Percentiles rank a stretch among this genome's conserved stretches.
These are phyloP conservation scores for Metalampra italica DNA, from an alignment of 2,888 invertebrate species.

Conservation along the genomic window DNA sequence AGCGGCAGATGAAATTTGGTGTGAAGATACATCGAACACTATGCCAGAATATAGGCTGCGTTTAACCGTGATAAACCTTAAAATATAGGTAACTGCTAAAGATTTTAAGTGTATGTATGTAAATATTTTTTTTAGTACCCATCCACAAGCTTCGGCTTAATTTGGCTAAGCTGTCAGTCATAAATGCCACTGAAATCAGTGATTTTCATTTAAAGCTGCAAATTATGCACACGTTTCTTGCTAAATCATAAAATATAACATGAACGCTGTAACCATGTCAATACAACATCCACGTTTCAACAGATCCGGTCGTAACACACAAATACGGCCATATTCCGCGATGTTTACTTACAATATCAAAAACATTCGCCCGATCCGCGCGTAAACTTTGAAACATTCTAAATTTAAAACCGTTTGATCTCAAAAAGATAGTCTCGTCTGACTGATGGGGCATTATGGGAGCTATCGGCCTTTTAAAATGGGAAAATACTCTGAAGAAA, in stretches of 20 bases:
- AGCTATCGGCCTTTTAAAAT: neutral
- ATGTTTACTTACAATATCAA: conserved; percentile 59
- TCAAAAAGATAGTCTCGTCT: conserved; percentile 33
- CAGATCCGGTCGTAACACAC: conserved; percentile 37
- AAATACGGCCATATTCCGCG: conserved; percentile 20
- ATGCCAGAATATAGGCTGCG: no score
- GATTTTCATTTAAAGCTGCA: neutral
- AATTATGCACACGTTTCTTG: neutral
- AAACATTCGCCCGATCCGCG: conserved; percentile 49
- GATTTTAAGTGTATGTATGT: no score
- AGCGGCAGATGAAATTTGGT: no score
- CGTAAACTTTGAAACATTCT: conserved; percentile 49
- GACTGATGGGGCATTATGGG: conserved; percentile 32
- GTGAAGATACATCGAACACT: no score
- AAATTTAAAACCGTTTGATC: conserved; percentile 59
- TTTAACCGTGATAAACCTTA: no score
- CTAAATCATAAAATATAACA: conserved; percentile 1
- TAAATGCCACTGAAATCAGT: neutral
- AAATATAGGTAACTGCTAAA: no score
- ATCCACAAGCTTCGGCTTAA: no score
- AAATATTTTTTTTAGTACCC: no score
- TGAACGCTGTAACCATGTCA: conserved; percentile 9
- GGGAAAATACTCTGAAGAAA: neutral
- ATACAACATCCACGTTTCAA: conserved; percentile 18
- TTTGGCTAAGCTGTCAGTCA: no score